Conservation (phyloP, 2,797 vertebrate species). For the Cuculus canorus region DNA sequence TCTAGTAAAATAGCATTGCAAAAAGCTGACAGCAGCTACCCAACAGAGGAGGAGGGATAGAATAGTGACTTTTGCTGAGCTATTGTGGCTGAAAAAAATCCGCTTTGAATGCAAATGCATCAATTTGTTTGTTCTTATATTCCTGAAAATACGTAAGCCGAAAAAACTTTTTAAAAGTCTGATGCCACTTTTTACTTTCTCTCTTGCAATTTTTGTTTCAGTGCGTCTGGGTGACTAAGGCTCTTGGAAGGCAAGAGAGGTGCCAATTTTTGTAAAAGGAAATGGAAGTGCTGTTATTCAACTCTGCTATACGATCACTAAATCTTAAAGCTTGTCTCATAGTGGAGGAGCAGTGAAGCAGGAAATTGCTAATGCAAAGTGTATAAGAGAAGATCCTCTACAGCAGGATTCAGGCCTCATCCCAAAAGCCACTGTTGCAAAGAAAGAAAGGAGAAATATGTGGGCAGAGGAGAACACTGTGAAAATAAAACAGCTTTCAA, state of each 20-base stretch:
- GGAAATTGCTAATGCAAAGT: constrained; percentile 75
- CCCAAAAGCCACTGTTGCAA: constrained; percentile 37
- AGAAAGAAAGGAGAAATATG: not conserved
- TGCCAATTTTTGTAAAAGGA: constrained; percentile 67
- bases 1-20: not conserved
- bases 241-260: constrained; percentile 32
- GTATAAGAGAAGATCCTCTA: constrained; percentile 62
- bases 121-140: not conserved
- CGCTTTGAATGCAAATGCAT: not conserved
- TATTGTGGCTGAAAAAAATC: not conserved
- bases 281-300: constrained; percentile 69
- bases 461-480: not conserved
- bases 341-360: constrained; percentile 73
- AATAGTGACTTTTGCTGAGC: not conserved
- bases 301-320: constrained; percentile 49
- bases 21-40: not conserved
- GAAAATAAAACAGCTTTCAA: constrained; percentile 32
- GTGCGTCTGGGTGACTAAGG: not conserved
- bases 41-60: not conserved
- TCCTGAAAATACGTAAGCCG: not conserved
- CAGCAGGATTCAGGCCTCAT: constrained; percentile 11
- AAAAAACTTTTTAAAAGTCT: not conserved
- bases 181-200: not conserved
- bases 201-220: constrained; percentile 5
- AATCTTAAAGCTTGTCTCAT: constrained; percentile 72